Evolutionary conservation across 2,797 vertebrate species (phyloP).

Genomic region (Sebastiscus tertius): DNA sequence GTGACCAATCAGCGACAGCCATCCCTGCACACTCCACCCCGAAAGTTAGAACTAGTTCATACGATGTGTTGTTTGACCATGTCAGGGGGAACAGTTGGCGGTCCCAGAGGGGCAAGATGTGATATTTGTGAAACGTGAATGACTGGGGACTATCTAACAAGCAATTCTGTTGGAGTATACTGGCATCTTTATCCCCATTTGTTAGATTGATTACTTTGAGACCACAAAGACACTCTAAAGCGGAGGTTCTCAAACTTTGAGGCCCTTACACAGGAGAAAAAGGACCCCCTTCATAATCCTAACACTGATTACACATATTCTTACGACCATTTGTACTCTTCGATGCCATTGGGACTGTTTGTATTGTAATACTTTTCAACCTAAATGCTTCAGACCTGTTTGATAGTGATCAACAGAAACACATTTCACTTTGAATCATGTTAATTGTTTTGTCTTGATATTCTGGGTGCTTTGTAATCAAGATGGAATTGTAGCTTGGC

Average conservation of each 20-base stretch:
- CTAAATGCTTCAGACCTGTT: background rate
- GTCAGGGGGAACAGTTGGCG: background rate
- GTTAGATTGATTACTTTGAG: too few species aligned
- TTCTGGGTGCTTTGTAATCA: too few species aligned
- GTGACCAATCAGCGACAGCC: too few species aligned
- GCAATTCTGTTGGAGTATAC: too few species aligned
- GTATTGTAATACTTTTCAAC: background rate
- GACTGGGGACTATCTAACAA: too few species aligned
- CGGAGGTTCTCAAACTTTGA: too few species aligned
- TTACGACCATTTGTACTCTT: too few species aligned
- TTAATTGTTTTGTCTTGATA: background rate
- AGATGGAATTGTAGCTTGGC: too few species aligned
- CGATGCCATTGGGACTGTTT: background rate
- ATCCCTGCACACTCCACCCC: too few species aligned
- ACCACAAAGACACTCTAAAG: background rate
- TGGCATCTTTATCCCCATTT: too few species aligned
- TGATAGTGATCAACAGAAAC: background rate
- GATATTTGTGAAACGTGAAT: background rate
- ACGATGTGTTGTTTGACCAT: background rate
- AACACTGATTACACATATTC: too few species aligned
- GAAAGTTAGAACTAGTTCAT: background rate
- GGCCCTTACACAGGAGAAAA: too few species aligned
- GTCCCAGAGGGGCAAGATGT: background rate
- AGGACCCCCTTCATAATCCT: accelerated
- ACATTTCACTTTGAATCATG: background rate